Base-by-base conservation (phyloP, 2,113 vertebrate genomes). In the Corythaeola cristata region DNA sequence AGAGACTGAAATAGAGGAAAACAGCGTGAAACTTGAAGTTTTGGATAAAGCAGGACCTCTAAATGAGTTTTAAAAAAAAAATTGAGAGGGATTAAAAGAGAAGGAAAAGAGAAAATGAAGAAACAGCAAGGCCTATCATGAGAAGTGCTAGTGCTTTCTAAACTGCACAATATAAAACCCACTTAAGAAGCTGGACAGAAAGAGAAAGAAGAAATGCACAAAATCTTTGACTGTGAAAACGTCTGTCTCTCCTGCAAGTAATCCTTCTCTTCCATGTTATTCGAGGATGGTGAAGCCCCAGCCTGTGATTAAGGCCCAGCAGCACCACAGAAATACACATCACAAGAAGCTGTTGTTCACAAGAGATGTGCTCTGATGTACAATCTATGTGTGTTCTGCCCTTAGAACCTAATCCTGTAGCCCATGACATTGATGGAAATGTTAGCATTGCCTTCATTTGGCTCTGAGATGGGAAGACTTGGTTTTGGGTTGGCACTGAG, bases 1-100 rank as follows among this genome's bases (percentile, higher is more conserved):
- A 96, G 93, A 94, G 72, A 90, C 12, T 64, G 76, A 90, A 94
- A 85, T 21, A 94, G 66, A 96, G 71, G 82, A 93, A 96, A 95
- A 88, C 92, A 97, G 93, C 93, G 37, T 84, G 94, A 93, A 95
- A 90, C 88, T 44, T 81, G 37, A 88, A 93, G 50, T 89, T 89
- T 24, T 76, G 71, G 85, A 92, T 82, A 73, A 88, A 89, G 50
- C 28, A 69, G 44, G 26, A 67, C 77, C 85, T 77, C 58, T 66
- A 96, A 92, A 95, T 76, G 37, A 67, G 81, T 63, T 83, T 41
- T 4, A 33, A 64, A 66, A 32, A 47, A 41, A 53, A 27, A 53
- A 53, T 26, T 75, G 50, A 91, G 89, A 45, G 41, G 85, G 41
- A 80, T 77, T 94, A 94, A 84, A 96, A 87, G 41, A 59, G 50